Evolutionary conservation across 1,140 invertebrate genomes (phyloP), one percentile per base, ranked within the genome.

Genomic region (Myzus persicae): DNA sequence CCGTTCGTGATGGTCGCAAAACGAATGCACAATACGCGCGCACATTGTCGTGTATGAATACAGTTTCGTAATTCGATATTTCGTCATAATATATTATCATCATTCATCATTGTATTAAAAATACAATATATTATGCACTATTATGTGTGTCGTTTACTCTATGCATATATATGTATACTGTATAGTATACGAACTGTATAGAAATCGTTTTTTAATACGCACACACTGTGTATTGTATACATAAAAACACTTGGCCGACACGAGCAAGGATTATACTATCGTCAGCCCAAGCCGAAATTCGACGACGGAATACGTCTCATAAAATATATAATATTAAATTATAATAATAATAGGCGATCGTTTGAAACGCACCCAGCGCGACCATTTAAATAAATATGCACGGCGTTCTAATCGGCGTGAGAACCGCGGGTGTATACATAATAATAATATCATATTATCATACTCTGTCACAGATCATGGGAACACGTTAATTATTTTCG

Each of bases 21-120:
- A 42, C n/a, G n/a, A 89, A 48, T 18, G 31, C 4, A 88, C 31
- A 88, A 88, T 40, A 85, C 82, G n/a, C 46, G 48, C 24, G 48
- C 24, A 38, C 42, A 51, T 90, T 40, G 51, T 59, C 51, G 24
- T 48, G 51, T 42, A 59, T 59, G 26, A 90, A 59, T 31, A 90
- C 54, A 31, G 54, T 90, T 59, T 59, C 88, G 38, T 90, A 59
- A 90, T 90, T 90, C 88, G 38, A 59, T 59, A 90, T 90, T 90
- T 90, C 88, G 24, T 59, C 48, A 90, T 88, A 42, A 9, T 14
- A 48, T n/a, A 84, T 87, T 40, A 36, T 42, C 24, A 51, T 51
- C n/a, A 51, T 88, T 42, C 24, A 51, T 51, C n/a, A 51, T 88
- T 89, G 87, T 89, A 54, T 51, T 54, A 54, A 36, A 76, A n/a